Conservation (phyloP, 2,113 vertebrate genomes). For the Philantomba maxwellii region DNA sequence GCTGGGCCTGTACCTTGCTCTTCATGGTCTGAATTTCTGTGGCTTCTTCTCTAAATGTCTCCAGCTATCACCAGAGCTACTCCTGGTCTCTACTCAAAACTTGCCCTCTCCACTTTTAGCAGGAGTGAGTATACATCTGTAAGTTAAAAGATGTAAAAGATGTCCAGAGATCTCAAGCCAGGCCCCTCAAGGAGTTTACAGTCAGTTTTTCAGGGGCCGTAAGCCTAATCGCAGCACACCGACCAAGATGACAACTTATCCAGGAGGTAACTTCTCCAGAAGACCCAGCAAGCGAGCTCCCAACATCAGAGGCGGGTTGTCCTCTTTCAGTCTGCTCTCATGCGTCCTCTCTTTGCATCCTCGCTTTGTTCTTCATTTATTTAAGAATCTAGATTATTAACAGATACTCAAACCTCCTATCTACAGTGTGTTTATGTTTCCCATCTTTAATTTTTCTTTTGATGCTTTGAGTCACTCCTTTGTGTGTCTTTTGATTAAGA, state of each 20-base stretch:
- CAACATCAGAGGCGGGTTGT: background rate
- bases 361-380: background rate
- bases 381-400: background rate
- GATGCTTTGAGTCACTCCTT: background rate
- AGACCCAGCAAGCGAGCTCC: background rate
- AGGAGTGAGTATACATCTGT: background rate
- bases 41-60: background rate
- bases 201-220: background rate
- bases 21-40: background rate
- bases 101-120: background rate
- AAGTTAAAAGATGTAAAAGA: background rate
- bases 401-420: background rate
- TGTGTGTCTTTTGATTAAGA: background rate
- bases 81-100: background rate
- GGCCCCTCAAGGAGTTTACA: background rate
- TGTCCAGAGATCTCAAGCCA: background rate
- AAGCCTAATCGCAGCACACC: background rate
- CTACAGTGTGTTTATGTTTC: background rate
- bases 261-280: background rate
- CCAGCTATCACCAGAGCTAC: background rate
- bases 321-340: background rate
- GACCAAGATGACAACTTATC: background rate
- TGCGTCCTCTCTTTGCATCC: background rate
- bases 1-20: background rate
- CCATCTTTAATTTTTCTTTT: background rate